These are phyloP conservation scores for Microtus ochrogaster DNA, from an alignment of 2,113 vertebrate species.

Conservation along the genomic window DNA sequence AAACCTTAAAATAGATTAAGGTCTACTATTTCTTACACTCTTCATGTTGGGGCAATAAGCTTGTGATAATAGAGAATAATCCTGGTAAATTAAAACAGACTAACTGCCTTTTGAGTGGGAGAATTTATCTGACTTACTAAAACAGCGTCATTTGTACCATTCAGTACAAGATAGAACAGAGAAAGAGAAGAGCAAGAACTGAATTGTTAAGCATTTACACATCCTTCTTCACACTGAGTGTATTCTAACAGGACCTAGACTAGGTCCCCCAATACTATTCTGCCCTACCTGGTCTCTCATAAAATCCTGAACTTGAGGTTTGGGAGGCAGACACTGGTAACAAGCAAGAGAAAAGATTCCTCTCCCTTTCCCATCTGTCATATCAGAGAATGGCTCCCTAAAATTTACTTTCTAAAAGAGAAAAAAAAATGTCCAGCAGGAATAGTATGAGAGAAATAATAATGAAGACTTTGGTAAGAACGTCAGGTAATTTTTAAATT, in stretches of 20 bases:
- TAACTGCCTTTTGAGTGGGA: background rate
- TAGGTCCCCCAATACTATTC: background rate
- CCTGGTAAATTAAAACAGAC: slow-evolving; percentile 34
- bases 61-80: background rate
- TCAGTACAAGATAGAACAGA: background rate
- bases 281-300: background rate
- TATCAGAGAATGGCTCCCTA: slow-evolving; percentile 44
- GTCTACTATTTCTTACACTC: slow-evolving; percentile 15
- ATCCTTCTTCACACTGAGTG: background rate
- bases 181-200: background rate
- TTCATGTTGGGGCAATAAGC: background rate
- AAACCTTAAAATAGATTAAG: slow-evolving; percentile 10
- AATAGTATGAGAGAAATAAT: slow-evolving; percentile 2
- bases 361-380: background rate
- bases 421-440: background rate
- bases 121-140: background rate
- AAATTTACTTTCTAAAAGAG: slow-evolving; percentile 68
- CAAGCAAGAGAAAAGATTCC: slow-evolving; percentile 79
- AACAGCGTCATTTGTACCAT: background rate
- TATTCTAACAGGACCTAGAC: background rate
- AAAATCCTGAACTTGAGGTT: slow-evolving; percentile 79
- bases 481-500: slow-evolving; percentile 16
- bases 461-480: background rate
- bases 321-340: slow-evolving; percentile 84
- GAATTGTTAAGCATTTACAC: background rate